Evolutionary conservation across 2,113 vertebrate genomes (phyloP).

Genomic region (Nothoprocta perdicaria): DNA sequence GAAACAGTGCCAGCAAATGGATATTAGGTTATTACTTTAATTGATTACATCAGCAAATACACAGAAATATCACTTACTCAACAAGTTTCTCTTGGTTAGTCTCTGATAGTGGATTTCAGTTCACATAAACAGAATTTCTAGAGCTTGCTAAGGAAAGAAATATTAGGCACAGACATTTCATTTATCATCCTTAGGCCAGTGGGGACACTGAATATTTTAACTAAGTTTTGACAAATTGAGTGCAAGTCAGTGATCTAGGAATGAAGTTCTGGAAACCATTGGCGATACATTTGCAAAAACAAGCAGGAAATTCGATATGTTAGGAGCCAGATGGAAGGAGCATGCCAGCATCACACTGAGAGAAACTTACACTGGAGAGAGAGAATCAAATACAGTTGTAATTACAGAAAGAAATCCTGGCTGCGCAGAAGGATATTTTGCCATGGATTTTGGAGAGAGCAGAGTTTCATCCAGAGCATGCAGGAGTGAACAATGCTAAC

Average conservation of each 20-base stretch:
- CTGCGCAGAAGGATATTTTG: not conserved
- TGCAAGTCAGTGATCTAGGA: slow-evolving; percentile 32
- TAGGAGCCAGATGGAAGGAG: slow-evolving; percentile 45
- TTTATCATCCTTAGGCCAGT: slow-evolving; percentile 55
- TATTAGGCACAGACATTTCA: slow-evolving; percentile 49
- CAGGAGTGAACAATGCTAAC: not conserved
- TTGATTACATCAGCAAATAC: slow-evolving; percentile 50
- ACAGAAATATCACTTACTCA: slow-evolving; percentile 35
- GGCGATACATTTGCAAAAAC: slow-evolving; percentile 34
- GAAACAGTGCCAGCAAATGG: not conserved
- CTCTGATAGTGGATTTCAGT: slow-evolving; percentile 32
- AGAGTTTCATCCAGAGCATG: slow-evolving; percentile 17
- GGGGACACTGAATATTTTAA: slow-evolving; percentile 40
- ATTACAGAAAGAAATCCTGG: not conserved
- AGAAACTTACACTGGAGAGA: slow-evolving; percentile 17
- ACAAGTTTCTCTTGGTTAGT: slow-evolving; percentile 33
- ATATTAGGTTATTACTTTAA: slow-evolving; percentile 55
- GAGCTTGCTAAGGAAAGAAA: slow-evolving; percentile 53
- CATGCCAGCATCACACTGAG: not conserved
- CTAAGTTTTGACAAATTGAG: slow-evolving; percentile 55
- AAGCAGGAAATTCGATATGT: slow-evolving; percentile 39
- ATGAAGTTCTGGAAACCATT: slow-evolving; percentile 52
- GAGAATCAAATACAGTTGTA: not conserved
- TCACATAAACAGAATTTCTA: slow-evolving; percentile 36
- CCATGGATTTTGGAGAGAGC: not conserved